Evolutionary conservation across 2,113 vertebrate species (phyloP).

Genomic region (Cyanoderma ruficeps): DNA sequence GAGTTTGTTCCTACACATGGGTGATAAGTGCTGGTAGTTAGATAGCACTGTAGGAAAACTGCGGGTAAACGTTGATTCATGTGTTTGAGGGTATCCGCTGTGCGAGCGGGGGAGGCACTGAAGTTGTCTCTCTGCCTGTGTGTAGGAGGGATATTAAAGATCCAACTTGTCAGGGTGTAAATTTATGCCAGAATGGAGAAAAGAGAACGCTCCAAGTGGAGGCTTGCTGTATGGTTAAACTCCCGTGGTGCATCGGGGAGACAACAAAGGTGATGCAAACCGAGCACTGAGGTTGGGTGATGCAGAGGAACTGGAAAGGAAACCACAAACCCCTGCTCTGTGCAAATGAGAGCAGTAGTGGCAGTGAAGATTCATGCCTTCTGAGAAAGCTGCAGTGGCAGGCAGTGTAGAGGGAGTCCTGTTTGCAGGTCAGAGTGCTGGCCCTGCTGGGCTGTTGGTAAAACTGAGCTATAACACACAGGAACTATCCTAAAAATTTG

Average conservation of each 20-base stretch:
- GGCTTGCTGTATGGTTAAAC: background rate
- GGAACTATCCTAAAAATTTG: background rate
- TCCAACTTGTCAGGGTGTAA: slow-evolving; percentile 46
- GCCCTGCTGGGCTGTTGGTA: background rate
- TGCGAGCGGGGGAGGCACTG: background rate
- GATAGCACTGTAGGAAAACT: background rate
- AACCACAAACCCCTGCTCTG: slow-evolving; percentile 33
- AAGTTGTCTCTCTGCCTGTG: slow-evolving; percentile 8
- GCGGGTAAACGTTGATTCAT: slow-evolving; percentile 57
- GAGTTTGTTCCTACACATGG: slow-evolving; percentile 20
- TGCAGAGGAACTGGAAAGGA: slow-evolving; percentile 12
- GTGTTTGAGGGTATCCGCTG: slow-evolving; percentile 26
- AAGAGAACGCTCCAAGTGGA: background rate
- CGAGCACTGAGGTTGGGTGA: background rate
- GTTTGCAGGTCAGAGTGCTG: background rate
- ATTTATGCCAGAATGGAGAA: slow-evolving; percentile 17
- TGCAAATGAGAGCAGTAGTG: background rate
- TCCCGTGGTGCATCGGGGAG: background rate
- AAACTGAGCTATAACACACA: background rate
- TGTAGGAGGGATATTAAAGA: slow-evolving; percentile 56
- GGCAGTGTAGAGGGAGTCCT: background rate
- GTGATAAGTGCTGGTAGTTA: slow-evolving; percentile 10
- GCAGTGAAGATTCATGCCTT: background rate
- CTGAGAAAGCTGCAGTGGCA: background rate
- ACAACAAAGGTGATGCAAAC: background rate